phyloP scores from a whole-genome alignment of 1,140 invertebrate genomes.

The Mactra quadrangularis region DNA sequence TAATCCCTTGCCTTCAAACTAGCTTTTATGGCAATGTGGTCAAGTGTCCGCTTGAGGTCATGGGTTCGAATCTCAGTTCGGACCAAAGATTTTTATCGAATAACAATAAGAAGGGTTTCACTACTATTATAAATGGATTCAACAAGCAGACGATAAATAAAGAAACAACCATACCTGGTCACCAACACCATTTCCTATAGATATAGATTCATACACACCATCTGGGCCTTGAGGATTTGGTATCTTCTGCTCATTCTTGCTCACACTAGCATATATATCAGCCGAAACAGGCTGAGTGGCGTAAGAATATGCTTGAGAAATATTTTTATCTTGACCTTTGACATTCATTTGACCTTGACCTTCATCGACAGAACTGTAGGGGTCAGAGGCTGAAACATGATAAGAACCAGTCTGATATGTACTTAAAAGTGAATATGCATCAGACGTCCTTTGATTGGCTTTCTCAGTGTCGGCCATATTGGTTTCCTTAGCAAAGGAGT shows the following conservation, averaged over 20 bases:
- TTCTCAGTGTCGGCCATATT: not conserved
- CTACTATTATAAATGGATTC: too few species aligned
- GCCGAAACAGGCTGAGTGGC: not conserved
- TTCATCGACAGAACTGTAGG: slow-evolving; percentile 3
- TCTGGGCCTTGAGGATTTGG: not conserved
- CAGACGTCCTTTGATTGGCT: not conserved
- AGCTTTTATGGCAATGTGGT: too few species aligned
- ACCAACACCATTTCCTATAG: not conserved
- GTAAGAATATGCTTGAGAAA: slow-evolving; percentile 20
- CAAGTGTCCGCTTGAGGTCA: too few species aligned
- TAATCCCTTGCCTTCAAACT: too few species aligned
- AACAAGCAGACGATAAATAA: too few species aligned
- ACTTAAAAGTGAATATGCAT: slow-evolving; percentile 7
- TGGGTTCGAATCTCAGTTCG: too few species aligned
- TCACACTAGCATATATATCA: slow-evolving; percentile 22
- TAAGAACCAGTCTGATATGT: not conserved
- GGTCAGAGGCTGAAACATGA: not conserved
- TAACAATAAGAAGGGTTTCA: too few species aligned
- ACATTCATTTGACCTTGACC: not conserved
- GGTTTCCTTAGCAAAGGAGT: not conserved
- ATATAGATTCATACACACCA: slow-evolving; percentile 26
- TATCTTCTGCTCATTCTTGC: not conserved
- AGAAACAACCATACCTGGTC: too few species aligned
- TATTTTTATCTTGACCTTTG: not conserved
- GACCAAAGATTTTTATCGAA: too few species aligned